A percentile compares a stretch with the other conserved stretches of the same genome.
These are phyloP conservation scores for Gymnopithys bicolor DNA, from an alignment of 2,797 vertebrate species.

Conservation along the genomic window DNA sequence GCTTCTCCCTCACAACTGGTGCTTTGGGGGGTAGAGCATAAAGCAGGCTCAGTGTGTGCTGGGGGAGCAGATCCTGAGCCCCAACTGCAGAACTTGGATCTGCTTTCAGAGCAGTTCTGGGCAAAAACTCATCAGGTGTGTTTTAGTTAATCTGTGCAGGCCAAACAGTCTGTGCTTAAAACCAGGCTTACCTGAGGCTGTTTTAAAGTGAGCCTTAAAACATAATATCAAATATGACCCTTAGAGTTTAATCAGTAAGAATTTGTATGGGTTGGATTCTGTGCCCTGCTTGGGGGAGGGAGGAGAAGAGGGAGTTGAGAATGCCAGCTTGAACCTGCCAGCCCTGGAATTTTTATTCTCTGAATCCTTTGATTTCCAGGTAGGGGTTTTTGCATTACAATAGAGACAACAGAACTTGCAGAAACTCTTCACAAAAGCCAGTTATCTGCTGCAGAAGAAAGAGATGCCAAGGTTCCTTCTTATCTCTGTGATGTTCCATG, in stretches of 20 bases:
- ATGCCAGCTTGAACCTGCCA: background rate
- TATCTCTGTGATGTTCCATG: background rate
- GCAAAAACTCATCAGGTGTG: slow-evolving; percentile 1
- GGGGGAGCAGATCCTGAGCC: background rate
- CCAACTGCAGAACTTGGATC: slow-evolving; percentile 27
- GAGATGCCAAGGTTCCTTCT: background rate
- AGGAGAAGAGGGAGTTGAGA: background rate
- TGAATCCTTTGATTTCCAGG: background rate
- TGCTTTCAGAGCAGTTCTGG: background rate
- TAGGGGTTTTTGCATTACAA: slow-evolving; percentile 43
- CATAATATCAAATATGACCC: background rate
- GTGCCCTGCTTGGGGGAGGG: background rate
- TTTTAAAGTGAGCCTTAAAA: background rate
- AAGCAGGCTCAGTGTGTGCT: background rate
- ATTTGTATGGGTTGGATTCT: background rate
- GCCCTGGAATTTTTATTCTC: background rate
- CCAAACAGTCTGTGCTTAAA: background rate
- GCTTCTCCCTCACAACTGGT: background rate
- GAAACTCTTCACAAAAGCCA: slow-evolving; percentile 47
- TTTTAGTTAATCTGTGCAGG: slow-evolving; percentile 21
- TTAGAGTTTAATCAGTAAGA: background rate
- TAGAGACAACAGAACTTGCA: slow-evolving; percentile 50
- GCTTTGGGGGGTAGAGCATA: background rate
- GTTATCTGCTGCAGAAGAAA: slow-evolving; percentile 16
- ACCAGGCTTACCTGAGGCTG: background rate